Conservation (phyloP, 2,113 vertebrate species). For the Chelonoidis abingdonii region DNA sequence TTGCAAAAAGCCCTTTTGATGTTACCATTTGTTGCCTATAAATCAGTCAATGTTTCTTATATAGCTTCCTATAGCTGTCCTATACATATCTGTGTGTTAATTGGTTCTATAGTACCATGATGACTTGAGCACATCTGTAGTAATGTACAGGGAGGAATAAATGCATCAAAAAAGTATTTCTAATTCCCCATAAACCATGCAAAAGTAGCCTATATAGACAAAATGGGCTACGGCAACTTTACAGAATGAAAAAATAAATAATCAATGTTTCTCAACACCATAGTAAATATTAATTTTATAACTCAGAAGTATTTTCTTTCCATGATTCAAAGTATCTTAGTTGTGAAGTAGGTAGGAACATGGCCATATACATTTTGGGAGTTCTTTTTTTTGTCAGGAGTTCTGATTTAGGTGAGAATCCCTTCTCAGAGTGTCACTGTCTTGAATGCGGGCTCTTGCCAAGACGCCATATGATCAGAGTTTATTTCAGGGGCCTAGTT, state of each 20-base stretch:
- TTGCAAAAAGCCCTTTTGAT: constrained; percentile 36
- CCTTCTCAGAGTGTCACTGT: no score
- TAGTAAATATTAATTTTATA: background rate
- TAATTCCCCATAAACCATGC: background rate
- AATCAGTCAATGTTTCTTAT: constrained; percentile 58
- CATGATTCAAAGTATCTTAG: background rate
- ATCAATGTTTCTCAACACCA: background rate
- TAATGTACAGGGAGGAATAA: constrained; percentile 42
- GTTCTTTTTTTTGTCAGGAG: background rate
- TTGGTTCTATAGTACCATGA: constrained; percentile 58
- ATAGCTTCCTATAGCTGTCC: constrained; percentile 24
- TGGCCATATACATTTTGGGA: background rate
- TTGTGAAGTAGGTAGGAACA: background rate
- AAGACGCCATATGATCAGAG: background rate
- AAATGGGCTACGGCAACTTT: background rate
- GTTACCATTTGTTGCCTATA: constrained; percentile 50
- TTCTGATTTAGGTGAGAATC: no score
- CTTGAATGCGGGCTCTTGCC: background rate
- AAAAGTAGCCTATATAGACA: background rate
- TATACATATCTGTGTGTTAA: constrained; percentile 1
- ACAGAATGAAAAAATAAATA: background rate
- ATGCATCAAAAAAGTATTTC: constrained; percentile 12
- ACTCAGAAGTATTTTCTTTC: background rate
- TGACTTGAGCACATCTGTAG: constrained; percentile 6
- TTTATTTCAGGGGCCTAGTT: background rate